phyloP scores from a whole-genome alignment of 1,140 invertebrate genomes.

The Drosophila suzukii region DNA sequence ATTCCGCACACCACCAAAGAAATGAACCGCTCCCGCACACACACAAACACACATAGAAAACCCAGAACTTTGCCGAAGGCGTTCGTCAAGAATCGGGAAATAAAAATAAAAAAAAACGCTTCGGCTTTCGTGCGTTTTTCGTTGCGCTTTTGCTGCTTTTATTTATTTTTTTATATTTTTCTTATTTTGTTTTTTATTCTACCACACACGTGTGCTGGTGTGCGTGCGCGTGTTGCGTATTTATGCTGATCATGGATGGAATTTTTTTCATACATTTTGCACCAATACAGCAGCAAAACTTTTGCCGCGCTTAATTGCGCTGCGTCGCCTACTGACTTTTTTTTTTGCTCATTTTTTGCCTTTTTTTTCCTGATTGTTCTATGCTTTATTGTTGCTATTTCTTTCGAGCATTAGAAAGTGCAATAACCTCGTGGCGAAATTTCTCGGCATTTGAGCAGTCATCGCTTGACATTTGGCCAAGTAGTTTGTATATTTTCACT shows the following conservation, averaged over 20 bases:
- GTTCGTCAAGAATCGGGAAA: constrained; percentile 4
- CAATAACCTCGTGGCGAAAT: constrained; percentile 75
- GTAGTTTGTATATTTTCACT: constrained; percentile 21
- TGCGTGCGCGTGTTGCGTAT: constrained; percentile 66
- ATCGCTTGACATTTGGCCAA: constrained; percentile 48
- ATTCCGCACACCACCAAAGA: constrained; percentile 48
- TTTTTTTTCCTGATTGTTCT: constrained; percentile 38
- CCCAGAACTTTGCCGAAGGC: constrained; percentile 45
- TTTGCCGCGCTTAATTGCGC: constrained; percentile 62
- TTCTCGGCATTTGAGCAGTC: constrained; percentile 32
- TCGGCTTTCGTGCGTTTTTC: constrained; percentile 37
- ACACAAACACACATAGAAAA: background rate
- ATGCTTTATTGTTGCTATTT: constrained; percentile 29
- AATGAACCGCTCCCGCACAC: constrained; percentile 19
- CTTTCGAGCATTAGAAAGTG: constrained; percentile 65
- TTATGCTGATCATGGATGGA: constrained; percentile 77
- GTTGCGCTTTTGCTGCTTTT: constrained; percentile 50
- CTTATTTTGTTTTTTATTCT: background rate
- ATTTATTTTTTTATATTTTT: background rate
- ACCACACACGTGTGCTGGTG: constrained; percentile 13
- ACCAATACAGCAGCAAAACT: constrained; percentile 45
- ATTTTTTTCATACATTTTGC: constrained; percentile 71
- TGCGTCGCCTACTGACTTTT: constrained; percentile 56
- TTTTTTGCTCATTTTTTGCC: constrained; percentile 22
- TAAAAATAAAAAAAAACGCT: constrained; percentile 6